Evolutionary conservation across 2,888 invertebrate species (phyloP), one percentile per base, ranked within the genome.

Genomic region (Neoscelio sp.): DNA sequence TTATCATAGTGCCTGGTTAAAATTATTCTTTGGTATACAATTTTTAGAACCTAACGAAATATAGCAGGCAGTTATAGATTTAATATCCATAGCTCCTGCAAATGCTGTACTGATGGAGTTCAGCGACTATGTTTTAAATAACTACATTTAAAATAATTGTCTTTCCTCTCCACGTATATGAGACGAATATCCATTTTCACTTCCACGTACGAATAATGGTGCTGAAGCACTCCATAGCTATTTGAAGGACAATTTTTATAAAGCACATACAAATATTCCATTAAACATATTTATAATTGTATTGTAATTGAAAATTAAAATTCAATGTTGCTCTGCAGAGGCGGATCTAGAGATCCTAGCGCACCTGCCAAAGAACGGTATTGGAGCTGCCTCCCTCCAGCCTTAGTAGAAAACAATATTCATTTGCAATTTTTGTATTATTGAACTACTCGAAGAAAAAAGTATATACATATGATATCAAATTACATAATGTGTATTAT

Each of bases 1-100:
- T n/a, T n/a, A n/a, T n/a, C n/a, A n/a, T n/a, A n/a, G 50, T 28
- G 50, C 17, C 2, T 60, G 62, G 62, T 18, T 62, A 1, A 62
- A 62, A 35, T 5, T 33, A 1, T 46, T 67, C 18, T 52, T 67
- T 10, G 38, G 48, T 6, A 28, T 60, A 20, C 23, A 15, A 17
- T 64, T 13, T 33, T 62, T 62, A n/a, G 5, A 46, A 0, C 10
- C 35, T 1, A 13, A 33, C 2, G 46, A 62, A 35, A 15, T 46
- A 1, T 33, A 62, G 20, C 46, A 33, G 2, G 62, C 62, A 13
- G 46, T 46, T 17, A 12, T 62, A 1, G 46, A 46, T 0, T 8
- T 62, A 0, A 48, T 62, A 6, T 62, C 48, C n/a, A 26, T 13
- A 7, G 7, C n/a, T 6, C 62, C 62, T 2, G 5, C 30, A 20